Evolutionary conservation across 2,797 vertebrate genomes (phyloP).

Genomic region (Lutjanus argentimaculatus): DNA sequence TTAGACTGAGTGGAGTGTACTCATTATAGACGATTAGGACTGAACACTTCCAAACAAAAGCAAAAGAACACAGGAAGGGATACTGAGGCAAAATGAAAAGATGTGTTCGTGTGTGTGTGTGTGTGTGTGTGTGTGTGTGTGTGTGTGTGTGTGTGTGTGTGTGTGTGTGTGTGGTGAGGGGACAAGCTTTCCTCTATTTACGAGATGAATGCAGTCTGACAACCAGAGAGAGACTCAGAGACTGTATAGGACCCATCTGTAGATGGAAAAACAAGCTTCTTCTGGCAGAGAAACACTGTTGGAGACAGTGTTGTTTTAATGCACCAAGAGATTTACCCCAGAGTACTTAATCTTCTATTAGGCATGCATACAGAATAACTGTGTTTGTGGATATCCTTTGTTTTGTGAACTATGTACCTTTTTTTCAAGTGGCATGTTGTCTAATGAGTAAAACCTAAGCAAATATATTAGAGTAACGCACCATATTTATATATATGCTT

Average conservation of each 20-base stretch:
- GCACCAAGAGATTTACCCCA: background rate
- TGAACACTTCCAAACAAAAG: constrained; percentile 63
- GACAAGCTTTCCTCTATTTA: constrained; percentile 46
- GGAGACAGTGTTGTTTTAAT: background rate
- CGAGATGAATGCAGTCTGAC: constrained; percentile 56
- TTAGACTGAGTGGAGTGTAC: constrained; percentile 53
- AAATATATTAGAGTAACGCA: background rate
- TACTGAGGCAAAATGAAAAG: constrained; percentile 34
- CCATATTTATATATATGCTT: background rate
- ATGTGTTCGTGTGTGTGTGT: constrained; percentile 16
- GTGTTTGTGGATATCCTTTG: background rate
- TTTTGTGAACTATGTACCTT: background rate
- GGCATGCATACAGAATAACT: background rate
- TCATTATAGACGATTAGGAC: constrained; percentile 75
- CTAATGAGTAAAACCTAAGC: background rate
- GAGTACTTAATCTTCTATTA: background rate
- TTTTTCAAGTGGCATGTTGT: background rate
- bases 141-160: constrained; percentile 9
- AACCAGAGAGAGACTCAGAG: constrained; percentile 24
- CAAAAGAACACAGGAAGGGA: constrained; percentile 35
- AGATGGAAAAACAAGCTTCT: constrained; percentile 20
- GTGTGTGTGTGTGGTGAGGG: background rate
- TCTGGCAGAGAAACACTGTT: constrained; percentile 2
- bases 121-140: background rate
- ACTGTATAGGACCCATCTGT: constrained; percentile 35